Percentiles rank a stretch among this genome's conserved stretches.
Conservation (phyloP, 2,113 vertebrate species). For the Balaeniceps rex region DNA sequence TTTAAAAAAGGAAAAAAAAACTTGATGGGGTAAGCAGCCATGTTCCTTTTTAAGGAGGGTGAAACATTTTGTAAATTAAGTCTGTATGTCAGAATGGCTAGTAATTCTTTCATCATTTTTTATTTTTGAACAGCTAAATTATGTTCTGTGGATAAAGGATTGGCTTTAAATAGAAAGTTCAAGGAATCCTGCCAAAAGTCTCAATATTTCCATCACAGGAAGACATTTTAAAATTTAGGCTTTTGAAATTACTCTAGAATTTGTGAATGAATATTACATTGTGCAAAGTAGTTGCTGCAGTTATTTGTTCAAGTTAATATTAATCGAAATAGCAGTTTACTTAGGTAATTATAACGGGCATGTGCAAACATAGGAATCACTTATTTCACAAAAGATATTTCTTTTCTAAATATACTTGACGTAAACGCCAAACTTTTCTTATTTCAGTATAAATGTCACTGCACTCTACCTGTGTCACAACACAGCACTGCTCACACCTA, state of each 20-base stretch:
- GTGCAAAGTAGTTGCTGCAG: neutral
- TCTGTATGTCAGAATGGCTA: neutral
- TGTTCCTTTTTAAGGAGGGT: neutral
- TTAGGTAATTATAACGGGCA: neutral
- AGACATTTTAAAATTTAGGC: neutral
- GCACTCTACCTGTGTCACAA: neutral
- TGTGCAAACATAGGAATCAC: neutral
- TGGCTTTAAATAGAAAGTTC: neutral
- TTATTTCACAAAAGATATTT: constrained; percentile 12
- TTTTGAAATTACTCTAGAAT: neutral
- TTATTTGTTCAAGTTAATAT: constrained; percentile 40
- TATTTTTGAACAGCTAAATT: neutral
- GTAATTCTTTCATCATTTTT: neutral
- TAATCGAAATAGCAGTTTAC: neutral
- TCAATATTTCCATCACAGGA: neutral
- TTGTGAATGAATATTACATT: neutral
- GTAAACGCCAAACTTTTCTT: neutral
- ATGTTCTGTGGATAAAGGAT: neutral
- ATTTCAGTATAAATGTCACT: neutral
- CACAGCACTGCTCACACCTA: neutral
- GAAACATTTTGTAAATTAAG: neutral
- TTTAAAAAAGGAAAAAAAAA: neutral
- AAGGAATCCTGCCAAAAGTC: neutral
- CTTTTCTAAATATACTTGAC: neutral
- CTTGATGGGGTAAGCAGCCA: neutral